phyloP scores from a whole-genome alignment of 2,888 invertebrate species.

The Dolichomitus sp. region DNA sequence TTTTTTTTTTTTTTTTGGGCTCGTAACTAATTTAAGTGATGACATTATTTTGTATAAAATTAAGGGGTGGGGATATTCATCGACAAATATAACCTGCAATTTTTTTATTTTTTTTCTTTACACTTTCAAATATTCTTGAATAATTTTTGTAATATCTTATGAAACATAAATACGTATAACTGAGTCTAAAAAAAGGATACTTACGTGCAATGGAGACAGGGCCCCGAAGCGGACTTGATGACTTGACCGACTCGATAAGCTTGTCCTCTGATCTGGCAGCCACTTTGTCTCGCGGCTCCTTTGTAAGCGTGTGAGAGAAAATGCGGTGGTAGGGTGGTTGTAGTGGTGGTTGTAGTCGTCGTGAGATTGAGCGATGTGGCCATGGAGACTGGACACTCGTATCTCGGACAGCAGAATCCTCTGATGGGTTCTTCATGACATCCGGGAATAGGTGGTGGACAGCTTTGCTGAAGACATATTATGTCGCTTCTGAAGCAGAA shows the following conservation, averaged over 20 bases:
- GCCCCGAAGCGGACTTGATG: conserved; percentile 95
- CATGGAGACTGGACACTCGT: conserved; percentile 97
- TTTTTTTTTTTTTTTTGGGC: too few relatives aligned
- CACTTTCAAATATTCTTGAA: background rate
- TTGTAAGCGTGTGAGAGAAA: conserved; percentile 93
- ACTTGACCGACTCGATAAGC: conserved; percentile 95
- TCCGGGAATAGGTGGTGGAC: conserved; percentile 96
- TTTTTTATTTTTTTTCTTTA: too few relatives aligned
- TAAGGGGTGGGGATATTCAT: background rate
- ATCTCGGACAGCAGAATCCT: conserved; percentile 98
- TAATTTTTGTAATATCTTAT: background rate
- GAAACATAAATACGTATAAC: background rate
- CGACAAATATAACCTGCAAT: too few relatives aligned
- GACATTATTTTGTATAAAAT: background rate
- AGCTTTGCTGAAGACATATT: conserved; percentile 97
- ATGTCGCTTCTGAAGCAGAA: conserved; percentile 99
- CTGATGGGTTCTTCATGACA: conserved; percentile 97
- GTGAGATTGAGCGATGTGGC: conserved; percentile 93
- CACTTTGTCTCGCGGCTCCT: conserved; percentile 91
- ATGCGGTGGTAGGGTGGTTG: conserved; percentile 94
- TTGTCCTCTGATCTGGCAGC: conserved; percentile 95
- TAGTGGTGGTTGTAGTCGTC: conserved; percentile 95
- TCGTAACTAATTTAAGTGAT: background rate
- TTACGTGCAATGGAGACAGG: conserved; percentile 98
- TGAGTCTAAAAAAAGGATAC: conserved; percentile 77